Percentiles rank a stretch among this genome's conserved stretches.
These are phyloP conservation scores for Dendroctonus ponderosae DNA, from an alignment of 1,140 invertebrate species.

Conservation along the genomic window DNA sequence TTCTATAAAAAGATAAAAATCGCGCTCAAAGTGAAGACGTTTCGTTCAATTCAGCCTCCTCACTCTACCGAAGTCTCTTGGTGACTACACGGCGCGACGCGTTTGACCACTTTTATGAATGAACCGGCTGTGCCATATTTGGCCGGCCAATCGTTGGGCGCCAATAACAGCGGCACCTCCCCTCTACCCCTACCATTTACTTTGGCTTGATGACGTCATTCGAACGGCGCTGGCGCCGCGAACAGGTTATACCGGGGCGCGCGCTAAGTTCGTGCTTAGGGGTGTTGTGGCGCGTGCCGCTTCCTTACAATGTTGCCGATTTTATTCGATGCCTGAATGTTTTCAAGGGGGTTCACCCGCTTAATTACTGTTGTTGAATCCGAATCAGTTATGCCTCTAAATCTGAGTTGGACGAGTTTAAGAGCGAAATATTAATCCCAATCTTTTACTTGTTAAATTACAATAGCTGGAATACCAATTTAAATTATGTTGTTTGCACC, in stretches of 20 bases:
- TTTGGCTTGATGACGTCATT: constrained; percentile 49
- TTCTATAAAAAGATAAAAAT: constrained; percentile 1
- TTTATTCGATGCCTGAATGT: background rate
- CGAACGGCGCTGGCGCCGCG: constrained; percentile 35
- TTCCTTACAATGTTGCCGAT: constrained; percentile 18
- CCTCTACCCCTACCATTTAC: constrained; percentile 36
- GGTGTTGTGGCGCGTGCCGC: constrained; percentile 31
- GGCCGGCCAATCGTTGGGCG: constrained; percentile 45
- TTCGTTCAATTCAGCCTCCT: background rate
- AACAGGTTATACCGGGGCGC: constrained; percentile 28
- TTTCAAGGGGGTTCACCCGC: background rate
- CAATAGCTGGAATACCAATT: background rate
- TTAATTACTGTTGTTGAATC: background rate
- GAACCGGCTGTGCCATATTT: constrained; percentile 56
- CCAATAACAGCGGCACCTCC: constrained; percentile 28
- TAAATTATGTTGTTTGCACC: background rate
- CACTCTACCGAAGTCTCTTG: constrained; percentile 24
- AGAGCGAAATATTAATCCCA: background rate
- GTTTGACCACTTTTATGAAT: constrained; percentile 56
- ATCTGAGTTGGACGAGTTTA: background rate
- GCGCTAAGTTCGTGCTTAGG: constrained; percentile 27
- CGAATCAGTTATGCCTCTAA: background rate
- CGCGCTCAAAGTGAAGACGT: background rate
- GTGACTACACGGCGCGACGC: constrained; percentile 29
- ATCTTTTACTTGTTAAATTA: constrained; percentile 1